Evolutionary conservation across 2,888 invertebrate genomes (phyloP), one percentile per base, ranked within the genome.

Genomic region (Hemaris fuciformis): DNA sequence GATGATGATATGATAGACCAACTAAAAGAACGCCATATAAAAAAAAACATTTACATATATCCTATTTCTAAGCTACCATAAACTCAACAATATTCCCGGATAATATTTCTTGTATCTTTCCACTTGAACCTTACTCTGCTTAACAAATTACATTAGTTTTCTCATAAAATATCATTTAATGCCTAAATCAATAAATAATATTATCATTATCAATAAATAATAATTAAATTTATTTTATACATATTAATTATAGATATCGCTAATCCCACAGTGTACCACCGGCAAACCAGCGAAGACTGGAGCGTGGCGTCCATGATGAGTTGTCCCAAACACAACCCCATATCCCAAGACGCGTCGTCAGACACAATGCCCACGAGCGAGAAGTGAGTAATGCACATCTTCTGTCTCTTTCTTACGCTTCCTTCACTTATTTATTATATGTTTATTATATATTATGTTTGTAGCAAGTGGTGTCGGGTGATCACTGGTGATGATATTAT

Each of bases 401-500:
- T 58, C 60, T 63, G 57, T 57, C 31, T 25, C 13, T 67, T 64
- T 66, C 68, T 62, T 34, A 57, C 43, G 58, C 59, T 66, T 41
- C 64, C 64, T 64, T 58, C 57, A 61, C 48, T 63, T 57, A 63
- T 62, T 59, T 56, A 61, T 59, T 67, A 61, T 67, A 65, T 65
- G 66, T 66, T 73, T 73, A 69, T 72, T 78, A 71, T 72, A 64
- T 67, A 62, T 68, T 68, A 71, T 79, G 77, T 81, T 80, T 88
- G 82, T 92, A 91, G 91, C 89, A 89, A 91, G 90, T 90, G 91
- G 91, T 91, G 91, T 90, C 91, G 91, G 89, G 84, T 85, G 84
- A 90, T 94, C 93, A 95, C 95, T 72, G 95, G 95, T 89, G 95
- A 95, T 87, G 95, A 95, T 94, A 95, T 96, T 88, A 94, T 95